Evolutionary conservation across 1,140 invertebrate genomes (phyloP).

Genomic region (Copidosoma floridanum): DNA sequence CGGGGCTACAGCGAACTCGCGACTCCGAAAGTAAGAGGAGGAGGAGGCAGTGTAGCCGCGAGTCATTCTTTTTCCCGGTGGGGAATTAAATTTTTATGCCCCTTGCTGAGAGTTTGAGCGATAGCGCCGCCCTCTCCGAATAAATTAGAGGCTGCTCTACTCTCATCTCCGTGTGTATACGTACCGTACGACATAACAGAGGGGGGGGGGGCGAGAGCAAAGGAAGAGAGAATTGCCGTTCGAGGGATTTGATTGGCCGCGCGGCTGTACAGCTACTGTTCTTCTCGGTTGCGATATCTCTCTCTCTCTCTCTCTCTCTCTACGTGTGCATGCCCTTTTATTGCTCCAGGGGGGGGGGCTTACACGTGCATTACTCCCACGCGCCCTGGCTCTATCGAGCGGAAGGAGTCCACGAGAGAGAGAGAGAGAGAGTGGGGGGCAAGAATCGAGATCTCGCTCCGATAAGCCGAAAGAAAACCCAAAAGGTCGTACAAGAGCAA

Average conservation of each 20-base stretch:
- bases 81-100: constrained; percentile 59
- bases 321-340: too few relatives aligned
- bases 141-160: constrained; percentile 19
- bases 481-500: constrained; percentile 15
- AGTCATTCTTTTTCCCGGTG: constrained; percentile 49
- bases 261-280: too few relatives aligned
- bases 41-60: constrained; percentile 38
- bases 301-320: too few relatives aligned
- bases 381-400: constrained; percentile 2
- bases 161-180: too few relatives aligned
- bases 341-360: too few relatives aligned
- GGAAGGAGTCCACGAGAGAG: too few relatives aligned
- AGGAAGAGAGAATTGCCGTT: neutral
- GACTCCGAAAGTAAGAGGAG: too few relatives aligned
- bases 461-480: constrained; percentile 12
- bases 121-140: constrained; percentile 33
- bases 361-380: constrained; percentile 1
- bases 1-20: too few relatives aligned
- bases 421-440: too few relatives aligned
- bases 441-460: constrained; percentile 1
- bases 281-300: neutral
- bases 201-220: constrained; percentile 1
- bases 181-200: neutral
- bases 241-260: constrained; percentile 18
- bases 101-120: constrained; percentile 55